Evolutionary conservation across 2,797 vertebrate genomes (phyloP).

Genomic region (Thunnus albacares): DNA sequence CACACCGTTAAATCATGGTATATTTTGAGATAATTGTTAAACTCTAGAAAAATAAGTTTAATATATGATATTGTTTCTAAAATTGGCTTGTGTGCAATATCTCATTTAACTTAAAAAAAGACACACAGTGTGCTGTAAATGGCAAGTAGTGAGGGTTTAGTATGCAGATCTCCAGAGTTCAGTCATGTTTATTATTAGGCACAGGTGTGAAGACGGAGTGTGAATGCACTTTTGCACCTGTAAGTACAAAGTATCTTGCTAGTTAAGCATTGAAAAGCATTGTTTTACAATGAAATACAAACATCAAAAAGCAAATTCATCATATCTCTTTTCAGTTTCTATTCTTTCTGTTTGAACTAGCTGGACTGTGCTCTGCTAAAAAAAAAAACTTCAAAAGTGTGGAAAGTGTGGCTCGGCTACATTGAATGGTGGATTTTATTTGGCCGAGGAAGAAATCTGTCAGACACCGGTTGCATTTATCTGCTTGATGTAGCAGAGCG

Average conservation of each 20-base stretch:
- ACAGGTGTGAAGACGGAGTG: slow-evolving; percentile 46
- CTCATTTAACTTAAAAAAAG: slow-evolving; percentile 1
- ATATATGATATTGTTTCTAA: background rate
- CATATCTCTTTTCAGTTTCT: background rate
- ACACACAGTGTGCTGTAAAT: slow-evolving; percentile 6
- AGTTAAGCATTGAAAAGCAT: slow-evolving; percentile 14
- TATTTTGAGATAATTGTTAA: slow-evolving; percentile 1
- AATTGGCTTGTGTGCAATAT: background rate
- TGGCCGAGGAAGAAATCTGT: slow-evolving; percentile 51
- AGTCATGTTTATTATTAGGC: slow-evolving; percentile 35
- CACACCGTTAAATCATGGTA: background rate
- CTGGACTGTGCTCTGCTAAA: background rate
- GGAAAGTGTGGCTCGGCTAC: slow-evolving; percentile 12
- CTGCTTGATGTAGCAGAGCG: slow-evolving; percentile 53
- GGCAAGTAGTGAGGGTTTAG: background rate
- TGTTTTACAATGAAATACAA: slow-evolving; percentile 1
- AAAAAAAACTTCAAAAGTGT: slow-evolving; percentile 32
- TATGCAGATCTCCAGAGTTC: background rate
- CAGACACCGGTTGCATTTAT: slow-evolving; percentile 49
- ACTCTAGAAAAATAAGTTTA: background rate
- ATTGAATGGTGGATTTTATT: slow-evolving; percentile 48
- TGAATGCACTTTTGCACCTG: slow-evolving; percentile 24
- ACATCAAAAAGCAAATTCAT: background rate
- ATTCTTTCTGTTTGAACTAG: background rate
- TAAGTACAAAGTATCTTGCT: slow-evolving; percentile 10